phyloP scores from a whole-genome alignment of 2,888 invertebrate species.

The Aricia artaxerxes region DNA sequence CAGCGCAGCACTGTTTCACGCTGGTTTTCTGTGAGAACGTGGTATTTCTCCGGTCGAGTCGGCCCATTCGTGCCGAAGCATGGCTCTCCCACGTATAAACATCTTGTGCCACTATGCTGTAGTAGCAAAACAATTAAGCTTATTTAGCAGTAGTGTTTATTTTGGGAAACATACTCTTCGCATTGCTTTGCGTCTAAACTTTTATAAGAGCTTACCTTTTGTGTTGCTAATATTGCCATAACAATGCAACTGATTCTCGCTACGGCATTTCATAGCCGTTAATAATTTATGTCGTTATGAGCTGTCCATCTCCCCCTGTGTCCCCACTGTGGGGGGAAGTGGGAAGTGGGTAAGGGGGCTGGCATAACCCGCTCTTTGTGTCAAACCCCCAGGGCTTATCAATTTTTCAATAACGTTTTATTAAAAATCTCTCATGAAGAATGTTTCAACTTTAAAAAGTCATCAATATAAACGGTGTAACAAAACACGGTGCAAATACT shows the following conservation, averaged over 20 bases:
- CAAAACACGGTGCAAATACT: no score
- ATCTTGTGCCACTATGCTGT: no score
- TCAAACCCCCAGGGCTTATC: neutral
- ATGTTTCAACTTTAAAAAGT: neutral
- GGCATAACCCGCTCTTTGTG: neutral
- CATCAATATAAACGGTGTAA: neutral
- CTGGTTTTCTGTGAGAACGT: no score
- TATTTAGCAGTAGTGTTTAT: no score
- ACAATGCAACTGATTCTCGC: neutral
- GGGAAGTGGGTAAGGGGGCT: neutral
- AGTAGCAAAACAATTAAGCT: no score
- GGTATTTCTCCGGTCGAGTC: no score
- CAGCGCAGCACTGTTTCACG: no score
- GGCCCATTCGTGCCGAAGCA: no score
- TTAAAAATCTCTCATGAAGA: slow-evolving; percentile 2
- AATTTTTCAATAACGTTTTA: slow-evolving; percentile 14
- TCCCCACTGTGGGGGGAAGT: neutral
- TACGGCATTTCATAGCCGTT: neutral
- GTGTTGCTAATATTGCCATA: neutral
- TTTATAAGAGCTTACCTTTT: neutral
- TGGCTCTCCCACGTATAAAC: no score
- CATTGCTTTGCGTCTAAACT: neutral
- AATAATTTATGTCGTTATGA: neutral
- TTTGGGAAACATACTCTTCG: no score
- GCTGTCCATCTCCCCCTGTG: neutral